phyloP scores from a whole-genome alignment of 1,140 invertebrate genomes.

The Hirudo medicinalis region DNA sequence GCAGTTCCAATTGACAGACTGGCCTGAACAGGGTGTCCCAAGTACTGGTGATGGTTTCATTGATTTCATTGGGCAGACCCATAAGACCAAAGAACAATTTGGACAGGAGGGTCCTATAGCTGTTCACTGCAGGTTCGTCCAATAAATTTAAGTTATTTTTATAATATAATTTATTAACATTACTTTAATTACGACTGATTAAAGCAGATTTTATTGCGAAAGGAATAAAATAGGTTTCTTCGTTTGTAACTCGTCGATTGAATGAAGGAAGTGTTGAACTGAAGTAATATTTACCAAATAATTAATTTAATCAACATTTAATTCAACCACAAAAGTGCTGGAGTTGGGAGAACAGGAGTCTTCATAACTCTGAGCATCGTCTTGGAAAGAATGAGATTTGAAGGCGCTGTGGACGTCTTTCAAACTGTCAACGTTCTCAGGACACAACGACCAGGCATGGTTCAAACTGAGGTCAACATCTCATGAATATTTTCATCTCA shows the following conservation, averaged over 20 bases:
- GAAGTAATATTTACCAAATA: no score
- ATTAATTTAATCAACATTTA: not conserved
- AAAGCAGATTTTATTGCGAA: no score
- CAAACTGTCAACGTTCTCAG: slow-evolving; percentile 92
- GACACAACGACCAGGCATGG: slow-evolving; percentile 94
- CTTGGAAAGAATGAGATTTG: slow-evolving; percentile 95
- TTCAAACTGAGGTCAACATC: slow-evolving; percentile 76
- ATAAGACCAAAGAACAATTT: slow-evolving; percentile 99
- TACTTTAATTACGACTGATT: no score
- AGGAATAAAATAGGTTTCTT: no score
- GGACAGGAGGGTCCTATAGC: slow-evolving; percentile 99
- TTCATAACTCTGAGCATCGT: slow-evolving; percentile 96
- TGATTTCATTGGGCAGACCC: slow-evolving; percentile 78
- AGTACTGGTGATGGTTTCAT: slow-evolving; percentile 96
- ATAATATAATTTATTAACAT: no score
- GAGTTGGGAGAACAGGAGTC: slow-evolving; percentile 77
- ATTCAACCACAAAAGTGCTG: slow-evolving; percentile 29
- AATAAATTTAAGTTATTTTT: no score
- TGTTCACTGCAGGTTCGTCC: slow-evolving; percentile 76
- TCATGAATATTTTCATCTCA: not conserved
- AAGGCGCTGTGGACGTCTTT: slow-evolving; percentile 96
- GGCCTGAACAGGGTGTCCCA: slow-evolving; percentile 94
- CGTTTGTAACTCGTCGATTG: no score
- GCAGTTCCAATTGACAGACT: slow-evolving; percentile 98
- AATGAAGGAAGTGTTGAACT: no score